Conservation (phyloP, 2,888 invertebrate species). For the Antheraea assamensis region DNA sequence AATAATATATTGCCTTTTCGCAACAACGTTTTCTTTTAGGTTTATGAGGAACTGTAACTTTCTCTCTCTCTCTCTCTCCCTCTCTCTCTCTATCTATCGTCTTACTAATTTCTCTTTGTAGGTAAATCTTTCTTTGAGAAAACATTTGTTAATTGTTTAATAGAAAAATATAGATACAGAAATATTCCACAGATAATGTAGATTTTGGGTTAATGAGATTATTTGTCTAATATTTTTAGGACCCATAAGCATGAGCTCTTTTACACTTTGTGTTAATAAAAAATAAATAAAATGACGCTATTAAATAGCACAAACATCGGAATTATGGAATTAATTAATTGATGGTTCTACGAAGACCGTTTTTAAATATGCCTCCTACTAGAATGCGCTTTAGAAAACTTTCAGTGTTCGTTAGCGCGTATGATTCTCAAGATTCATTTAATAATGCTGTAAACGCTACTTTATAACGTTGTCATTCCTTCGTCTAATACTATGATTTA, state of each 20-base stretch:
- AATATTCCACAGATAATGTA: not conserved
- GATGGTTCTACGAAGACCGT: too few relatives aligned
- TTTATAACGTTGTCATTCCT: not conserved
- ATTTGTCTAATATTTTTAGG: not conserved
- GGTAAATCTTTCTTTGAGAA: not conserved
- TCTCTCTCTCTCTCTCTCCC: not conserved
- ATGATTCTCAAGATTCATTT: not conserved
- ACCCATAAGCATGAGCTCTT: not conserved
- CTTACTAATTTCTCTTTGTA: not conserved
- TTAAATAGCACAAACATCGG: not conserved
- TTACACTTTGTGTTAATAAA: not conserved
- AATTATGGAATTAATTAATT: too few relatives aligned
- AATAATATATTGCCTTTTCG: slow-evolving; percentile 7
- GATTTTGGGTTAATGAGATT: not conserved
- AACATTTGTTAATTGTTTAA: not conserved
- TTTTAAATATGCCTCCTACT: not conserved
- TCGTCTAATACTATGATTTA: not conserved
- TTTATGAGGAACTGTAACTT: not conserved
- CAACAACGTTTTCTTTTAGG: not conserved
- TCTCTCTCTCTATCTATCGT: not conserved
- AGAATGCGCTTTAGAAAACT: not conserved
- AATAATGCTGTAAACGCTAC: not conserved
- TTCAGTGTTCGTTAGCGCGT: not conserved
- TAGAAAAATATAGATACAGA: not conserved
- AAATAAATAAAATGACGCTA: not conserved